Percentiles rank a stretch among this genome's conserved stretches.
Conservation (phyloP, 2,888 invertebrate species). For the Sinopyrophorus schimmeli region DNA sequence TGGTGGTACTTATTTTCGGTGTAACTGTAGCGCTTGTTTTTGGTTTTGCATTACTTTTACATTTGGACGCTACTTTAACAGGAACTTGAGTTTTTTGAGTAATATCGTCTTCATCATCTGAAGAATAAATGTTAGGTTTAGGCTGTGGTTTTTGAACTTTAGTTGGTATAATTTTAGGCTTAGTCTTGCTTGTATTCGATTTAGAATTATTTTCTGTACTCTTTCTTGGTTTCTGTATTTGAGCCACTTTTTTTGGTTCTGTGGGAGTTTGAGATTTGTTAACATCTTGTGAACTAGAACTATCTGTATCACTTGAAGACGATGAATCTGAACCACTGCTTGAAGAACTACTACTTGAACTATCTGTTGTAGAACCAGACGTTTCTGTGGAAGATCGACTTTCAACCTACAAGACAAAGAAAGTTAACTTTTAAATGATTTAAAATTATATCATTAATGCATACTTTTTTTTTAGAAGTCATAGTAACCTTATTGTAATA, state of each 20-base stretch:
- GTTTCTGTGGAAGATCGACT: slow-evolving; percentile 64
- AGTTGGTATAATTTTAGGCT: slow-evolving; percentile 34
- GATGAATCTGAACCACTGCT: slow-evolving; percentile 72
- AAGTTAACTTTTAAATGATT: no score
- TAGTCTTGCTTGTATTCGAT: slow-evolving; percentile 29
- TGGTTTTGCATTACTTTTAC: slow-evolving; percentile 63
- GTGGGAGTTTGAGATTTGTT: slow-evolving; percentile 44
- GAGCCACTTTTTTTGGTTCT: slow-evolving; percentile 49
- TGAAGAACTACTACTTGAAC: slow-evolving; percentile 68
- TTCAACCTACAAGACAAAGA: slow-evolving; percentile 51
- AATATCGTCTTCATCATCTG: slow-evolving; percentile 48
- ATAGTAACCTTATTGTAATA: no score
- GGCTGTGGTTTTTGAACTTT: slow-evolving; percentile 34
- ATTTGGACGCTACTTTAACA: slow-evolving; percentile 55
- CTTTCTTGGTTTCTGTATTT: slow-evolving; percentile 48
- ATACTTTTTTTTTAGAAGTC: slow-evolving; percentile 40
- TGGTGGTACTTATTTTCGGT: slow-evolving; percentile 50
- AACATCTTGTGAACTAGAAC: slow-evolving; percentile 61
- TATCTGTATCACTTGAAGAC: slow-evolving; percentile 72
- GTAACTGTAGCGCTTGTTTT: slow-evolving; percentile 67
- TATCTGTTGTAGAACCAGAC: slow-evolving; percentile 68
- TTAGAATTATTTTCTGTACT: slow-evolving; percentile 41
- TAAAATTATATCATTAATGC: slow-evolving; percentile 8
- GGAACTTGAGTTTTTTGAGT: slow-evolving; percentile 48
- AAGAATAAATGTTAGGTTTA: slow-evolving; percentile 52